Evolutionary conservation across 2,888 invertebrate species (phyloP).

Genomic region (Ernsta delagoae): DNA sequence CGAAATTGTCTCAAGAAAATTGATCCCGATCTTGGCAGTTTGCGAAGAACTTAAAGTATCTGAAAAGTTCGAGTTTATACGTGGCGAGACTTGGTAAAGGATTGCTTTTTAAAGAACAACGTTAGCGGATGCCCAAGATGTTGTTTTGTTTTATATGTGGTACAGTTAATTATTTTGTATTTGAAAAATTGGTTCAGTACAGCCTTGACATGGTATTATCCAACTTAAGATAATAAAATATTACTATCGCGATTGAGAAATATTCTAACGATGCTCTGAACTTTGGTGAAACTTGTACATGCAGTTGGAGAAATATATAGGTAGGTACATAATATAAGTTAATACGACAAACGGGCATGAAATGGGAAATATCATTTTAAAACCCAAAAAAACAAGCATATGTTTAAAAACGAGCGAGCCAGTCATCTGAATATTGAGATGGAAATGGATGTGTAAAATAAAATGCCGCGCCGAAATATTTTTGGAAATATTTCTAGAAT

Average conservation of each 20-base stretch:
- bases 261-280: too few relatives aligned
- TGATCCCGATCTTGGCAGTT: background rate
- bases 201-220: too few relatives aligned
- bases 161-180: too few relatives aligned
- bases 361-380: background rate
- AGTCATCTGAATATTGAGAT: constrained; percentile 10
- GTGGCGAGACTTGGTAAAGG: background rate
- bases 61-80: background rate
- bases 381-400: background rate
- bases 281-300: too few relatives aligned
- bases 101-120: background rate
- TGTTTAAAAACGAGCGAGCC: constrained; percentile 5
- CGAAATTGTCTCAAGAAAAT: background rate
- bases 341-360: background rate
- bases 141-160: too few relatives aligned
- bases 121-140: too few relatives aligned
- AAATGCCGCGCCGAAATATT: background rate
- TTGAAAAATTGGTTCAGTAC: too few relatives aligned
- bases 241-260: too few relatives aligned
- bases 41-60: background rate
- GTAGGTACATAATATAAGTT: too few relatives aligned
- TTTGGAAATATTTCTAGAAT: background rate
- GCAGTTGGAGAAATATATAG: too few relatives aligned
- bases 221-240: too few relatives aligned
- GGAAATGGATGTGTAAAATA: constrained; percentile 9